Evolutionary conservation across 2,797 vertebrate genomes (phyloP).

Genomic region (Amniataba percoides): DNA sequence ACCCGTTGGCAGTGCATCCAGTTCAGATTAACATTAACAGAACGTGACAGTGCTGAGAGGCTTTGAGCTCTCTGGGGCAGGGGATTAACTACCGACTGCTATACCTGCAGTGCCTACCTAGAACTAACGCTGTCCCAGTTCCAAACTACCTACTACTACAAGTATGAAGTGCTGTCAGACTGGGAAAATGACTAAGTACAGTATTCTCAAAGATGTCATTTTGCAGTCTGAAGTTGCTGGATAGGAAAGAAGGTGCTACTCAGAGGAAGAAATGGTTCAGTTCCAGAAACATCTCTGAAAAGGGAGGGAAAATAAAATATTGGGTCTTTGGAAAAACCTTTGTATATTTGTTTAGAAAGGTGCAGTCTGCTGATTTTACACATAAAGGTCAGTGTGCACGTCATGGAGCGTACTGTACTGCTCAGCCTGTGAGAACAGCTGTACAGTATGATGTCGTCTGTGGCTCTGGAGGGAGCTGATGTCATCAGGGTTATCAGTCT

Average conservation of each 20-base stretch:
- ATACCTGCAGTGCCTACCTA: slow-evolving; percentile 62
- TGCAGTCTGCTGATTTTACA: not conserved
- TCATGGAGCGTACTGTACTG: not conserved
- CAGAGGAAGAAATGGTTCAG: not conserved
- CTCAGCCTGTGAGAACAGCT: not conserved
- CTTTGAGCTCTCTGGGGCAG: slow-evolving; percentile 72
- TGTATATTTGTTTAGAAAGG: slow-evolving; percentile 2
- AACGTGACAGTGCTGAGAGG: slow-evolving; percentile 81
- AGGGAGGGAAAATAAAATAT: slow-evolving; percentile 8
- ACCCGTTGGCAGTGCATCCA: slow-evolving; percentile 60
- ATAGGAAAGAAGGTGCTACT: slow-evolving; percentile 2
- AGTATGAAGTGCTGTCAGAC: not conserved
- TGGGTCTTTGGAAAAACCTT: not conserved
- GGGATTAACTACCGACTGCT: slow-evolving; percentile 73
- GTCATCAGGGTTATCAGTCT: not conserved
- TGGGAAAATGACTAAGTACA: not conserved
- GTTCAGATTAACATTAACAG: slow-evolving; percentile 80
- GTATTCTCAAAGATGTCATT: not conserved
- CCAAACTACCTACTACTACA: slow-evolving; percentile 49
- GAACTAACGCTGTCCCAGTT: slow-evolving; percentile 60
- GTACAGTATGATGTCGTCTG: not conserved
- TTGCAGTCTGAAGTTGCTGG: not conserved
- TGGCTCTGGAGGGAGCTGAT: not conserved
- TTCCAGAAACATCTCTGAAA: slow-evolving; percentile 15
- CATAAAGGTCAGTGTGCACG: not conserved